Conservation (phyloP, 2,888 invertebrate species). For the Hypsopygia costalis region DNA sequence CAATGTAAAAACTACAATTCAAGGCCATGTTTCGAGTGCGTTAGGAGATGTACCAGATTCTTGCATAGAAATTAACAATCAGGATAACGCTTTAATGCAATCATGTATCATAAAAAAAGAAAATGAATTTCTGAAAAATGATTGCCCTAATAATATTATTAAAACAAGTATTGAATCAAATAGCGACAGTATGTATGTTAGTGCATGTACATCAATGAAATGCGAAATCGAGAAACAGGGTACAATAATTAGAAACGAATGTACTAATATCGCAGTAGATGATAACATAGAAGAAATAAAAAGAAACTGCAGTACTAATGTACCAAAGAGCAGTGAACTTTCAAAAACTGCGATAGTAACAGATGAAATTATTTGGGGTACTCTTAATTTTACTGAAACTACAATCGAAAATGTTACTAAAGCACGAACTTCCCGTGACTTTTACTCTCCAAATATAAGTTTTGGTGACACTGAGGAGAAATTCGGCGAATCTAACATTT, state of each 20-base stretch:
- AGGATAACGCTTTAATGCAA: not conserved
- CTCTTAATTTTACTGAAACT: conserved; percentile 54
- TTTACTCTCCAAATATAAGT: conserved; percentile 61
- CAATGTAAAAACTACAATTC: not conserved
- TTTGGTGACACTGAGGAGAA: conserved; percentile 46
- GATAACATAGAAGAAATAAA: not conserved
- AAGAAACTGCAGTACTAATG: too few species aligned
- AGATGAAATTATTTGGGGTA: conserved; percentile 60
- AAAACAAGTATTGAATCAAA: not conserved
- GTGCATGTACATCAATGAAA: not conserved
- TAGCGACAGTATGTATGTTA: not conserved
- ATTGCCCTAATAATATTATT: not conserved
- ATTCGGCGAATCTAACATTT: conserved; percentile 12
- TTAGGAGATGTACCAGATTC: too few species aligned
- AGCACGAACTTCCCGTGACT: conserved; percentile 35
- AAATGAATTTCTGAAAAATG: not conserved
- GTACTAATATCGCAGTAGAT: not conserved
- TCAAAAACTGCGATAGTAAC: not conserved
- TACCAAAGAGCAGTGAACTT: too few species aligned
- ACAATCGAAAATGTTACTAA: conserved; percentile 51
- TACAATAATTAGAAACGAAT: not conserved
- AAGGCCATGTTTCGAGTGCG: too few species aligned
- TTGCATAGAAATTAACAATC: too few species aligned
- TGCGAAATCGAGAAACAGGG: not conserved
- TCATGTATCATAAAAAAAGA: not conserved